A percentile compares a stretch with the other conserved stretches of the same genome.
phyloP scores from a whole-genome alignment of 2,113 vertebrate species.

The Trinectes maculatus region DNA sequence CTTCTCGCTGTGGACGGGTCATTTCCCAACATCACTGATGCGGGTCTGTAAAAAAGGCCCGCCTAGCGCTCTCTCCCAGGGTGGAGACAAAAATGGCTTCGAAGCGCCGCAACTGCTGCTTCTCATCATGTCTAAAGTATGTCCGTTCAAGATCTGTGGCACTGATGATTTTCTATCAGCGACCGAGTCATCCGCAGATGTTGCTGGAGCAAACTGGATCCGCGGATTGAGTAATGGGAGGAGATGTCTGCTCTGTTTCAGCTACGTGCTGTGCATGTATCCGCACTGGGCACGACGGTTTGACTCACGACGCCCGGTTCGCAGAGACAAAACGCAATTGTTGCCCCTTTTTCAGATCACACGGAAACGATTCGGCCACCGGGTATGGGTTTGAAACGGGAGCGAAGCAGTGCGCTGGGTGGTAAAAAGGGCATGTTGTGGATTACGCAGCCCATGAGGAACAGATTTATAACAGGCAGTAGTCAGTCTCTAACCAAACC shows the following conservation, averaged over 20 bases:
- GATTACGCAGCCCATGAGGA: slow-evolving; percentile 59
- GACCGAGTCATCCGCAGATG: slow-evolving; percentile 49
- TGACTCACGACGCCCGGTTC: too few relatives aligned
- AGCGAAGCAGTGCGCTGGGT: slow-evolving; percentile 57
- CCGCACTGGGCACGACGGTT: neutral
- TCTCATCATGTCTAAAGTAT: slow-evolving; percentile 55
- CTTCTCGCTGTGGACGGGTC: slow-evolving; percentile 21
- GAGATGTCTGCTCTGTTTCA: slow-evolving; percentile 25
- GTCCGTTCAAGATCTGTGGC: slow-evolving; percentile 40
- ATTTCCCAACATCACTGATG: slow-evolving; percentile 28
- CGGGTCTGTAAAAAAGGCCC: neutral
- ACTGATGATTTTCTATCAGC: slow-evolving; percentile 40
- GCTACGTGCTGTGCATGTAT: neutral
- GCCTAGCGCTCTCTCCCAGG: slow-evolving; percentile 33
- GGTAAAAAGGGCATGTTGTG: slow-evolving; percentile 51
- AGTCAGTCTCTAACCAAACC: slow-evolving; percentile 50
- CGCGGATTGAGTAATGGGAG: slow-evolving; percentile 30
- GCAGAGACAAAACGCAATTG: too few relatives aligned
- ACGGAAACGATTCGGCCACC: slow-evolving; percentile 50
- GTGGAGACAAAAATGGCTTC: slow-evolving; percentile 41
- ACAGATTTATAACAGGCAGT: slow-evolving; percentile 64
- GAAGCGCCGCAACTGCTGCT: slow-evolving; percentile 7
- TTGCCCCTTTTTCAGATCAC: too few relatives aligned
- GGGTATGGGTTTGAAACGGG: slow-evolving; percentile 58
- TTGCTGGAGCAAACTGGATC: slow-evolving; percentile 32